Conservation (phyloP, 2,113 vertebrate genomes). For the Tachysurus vachellii region DNA sequence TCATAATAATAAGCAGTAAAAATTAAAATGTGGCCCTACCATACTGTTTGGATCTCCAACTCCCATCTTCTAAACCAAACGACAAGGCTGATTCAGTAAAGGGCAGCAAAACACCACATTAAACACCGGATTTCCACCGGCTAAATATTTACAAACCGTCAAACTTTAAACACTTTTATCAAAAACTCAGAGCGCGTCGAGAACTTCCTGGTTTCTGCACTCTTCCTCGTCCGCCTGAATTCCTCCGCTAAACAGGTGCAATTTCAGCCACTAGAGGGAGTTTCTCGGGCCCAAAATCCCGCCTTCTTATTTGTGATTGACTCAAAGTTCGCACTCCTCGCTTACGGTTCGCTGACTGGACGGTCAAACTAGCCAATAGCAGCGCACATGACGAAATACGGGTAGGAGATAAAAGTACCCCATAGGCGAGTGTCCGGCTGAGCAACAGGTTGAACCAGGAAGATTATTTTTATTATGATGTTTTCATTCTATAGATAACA, state of each 20-base stretch:
- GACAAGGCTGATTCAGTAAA: not conserved
- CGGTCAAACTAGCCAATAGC: not conserved
- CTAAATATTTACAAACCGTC: not conserved
- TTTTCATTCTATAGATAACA: not conserved
- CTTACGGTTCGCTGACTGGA: not conserved
- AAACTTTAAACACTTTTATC: not conserved
- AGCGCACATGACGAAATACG: not conserved
- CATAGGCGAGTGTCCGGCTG: not conserved
- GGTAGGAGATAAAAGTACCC: not conserved
- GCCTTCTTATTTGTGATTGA: not conserved
- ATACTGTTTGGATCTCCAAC: constrained; percentile 44
- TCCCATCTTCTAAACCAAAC: constrained; percentile 35
- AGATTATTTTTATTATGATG: not conserved
- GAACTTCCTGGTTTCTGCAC: not conserved
- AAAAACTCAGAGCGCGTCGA: not conserved
- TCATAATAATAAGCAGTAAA: too few species aligned
- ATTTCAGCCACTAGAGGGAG: not conserved
- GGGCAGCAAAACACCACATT: not conserved
- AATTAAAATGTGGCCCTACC: constrained; percentile 9
- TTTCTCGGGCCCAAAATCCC: not conserved
- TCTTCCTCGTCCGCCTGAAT: constrained; percentile 3
- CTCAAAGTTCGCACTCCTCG: not conserved
- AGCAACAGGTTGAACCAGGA: not conserved
- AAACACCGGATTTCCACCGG: not conserved
- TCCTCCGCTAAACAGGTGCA: constrained; percentile 16